Evolutionary conservation across 1,140 invertebrate genomes (phyloP), one percentile per base, ranked within the genome.

Genomic region (Drosophila ficusphila): DNA sequence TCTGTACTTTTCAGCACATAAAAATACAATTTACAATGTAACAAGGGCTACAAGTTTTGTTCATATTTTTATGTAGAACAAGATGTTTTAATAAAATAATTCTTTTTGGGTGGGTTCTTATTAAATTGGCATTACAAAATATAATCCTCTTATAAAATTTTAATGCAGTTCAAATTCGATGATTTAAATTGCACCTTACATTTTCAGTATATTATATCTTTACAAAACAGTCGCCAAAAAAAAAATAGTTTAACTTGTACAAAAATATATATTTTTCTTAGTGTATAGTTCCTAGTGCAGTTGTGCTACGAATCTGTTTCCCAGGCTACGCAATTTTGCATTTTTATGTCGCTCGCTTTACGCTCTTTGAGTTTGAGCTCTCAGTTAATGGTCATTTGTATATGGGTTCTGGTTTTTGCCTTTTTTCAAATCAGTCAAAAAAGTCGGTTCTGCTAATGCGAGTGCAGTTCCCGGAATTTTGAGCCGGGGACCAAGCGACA

Each of bases 381-480:
- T 44, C 29, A 44, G 69, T 62, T 67, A 76, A 81, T 81, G 77
- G 54, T 49, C 72, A 72, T 76, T 82, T 46, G 67, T 74, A 75
- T 61, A 53, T 69, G 76, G 39, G 48, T 23, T 36, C 72, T 48
- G 58, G 53, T 67, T 54, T 82, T 76, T 39, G 60, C 38, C 52
- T 62, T 34, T 49, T 64, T 72, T 57, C 46, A 48, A 86, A 85
- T 81, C 81, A 81, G 81, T 85, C 82, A 88, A 62, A 46, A 73
- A 79, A 62, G 53, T 56, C 33, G 38, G 52, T 38, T 47, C 19
- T 48, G 49, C 70, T 54, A 64, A 60, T 79, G 58, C 47, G 73
- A 79, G 69, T 79, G 81, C 72, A 67, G 62, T 85, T 85, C 79
- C 38, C 51, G 75, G 79, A 85, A 85, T 58, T 72, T 33, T 29